Base-by-base conservation (phyloP, 2,888 invertebrate genomes). In the Eretmocerus hayati region DNA sequence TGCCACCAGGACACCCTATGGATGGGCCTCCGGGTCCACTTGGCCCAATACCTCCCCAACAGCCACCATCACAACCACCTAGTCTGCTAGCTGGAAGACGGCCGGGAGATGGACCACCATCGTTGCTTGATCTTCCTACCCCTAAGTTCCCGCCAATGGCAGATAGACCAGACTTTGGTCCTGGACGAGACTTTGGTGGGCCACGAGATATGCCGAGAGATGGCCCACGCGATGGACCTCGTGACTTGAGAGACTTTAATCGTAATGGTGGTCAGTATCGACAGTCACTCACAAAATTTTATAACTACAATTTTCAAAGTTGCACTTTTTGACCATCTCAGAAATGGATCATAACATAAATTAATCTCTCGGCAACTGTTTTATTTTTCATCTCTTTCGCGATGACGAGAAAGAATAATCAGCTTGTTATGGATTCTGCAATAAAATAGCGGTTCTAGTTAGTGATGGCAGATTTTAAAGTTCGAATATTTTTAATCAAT, bases 81-180 rank as follows among this genome's bases (percentile, higher is more conserved):
- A 45, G 35, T 47, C 15, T 47, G 3, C 18, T 53, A 22, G 15
- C 18, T 4, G 43, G 41, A 22, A 56, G 62, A 11, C 48, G 64
- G 44, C 56, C 63, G 0, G 58, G 52, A 3, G 72, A 71, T 49
- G 62, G 63, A 9, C 71, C 72, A 2, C 69, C 72, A 1, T 63
- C 72, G 2, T 52, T 72, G 13, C 63, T 73, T 61, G 72, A 72
- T 47, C 50, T 72, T 23, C 72, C 71, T 30, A 9, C 50, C 1
- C 37, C 61, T 0, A 66, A 66, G 4, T 68, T 68, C 11, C 61
- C 61, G 2, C 55, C 66, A 16, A 62, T 60, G 2, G 59, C 67
- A 0, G 53, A 50, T 4, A 42, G 45, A 13, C 56, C 64, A 2
- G 54, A 50, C 9, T 52, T 52, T 22, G 54, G 56, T 40, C 46